Base-by-base conservation (phyloP, 1,140 invertebrate species). In the Sitophilus oryzae region DNA sequence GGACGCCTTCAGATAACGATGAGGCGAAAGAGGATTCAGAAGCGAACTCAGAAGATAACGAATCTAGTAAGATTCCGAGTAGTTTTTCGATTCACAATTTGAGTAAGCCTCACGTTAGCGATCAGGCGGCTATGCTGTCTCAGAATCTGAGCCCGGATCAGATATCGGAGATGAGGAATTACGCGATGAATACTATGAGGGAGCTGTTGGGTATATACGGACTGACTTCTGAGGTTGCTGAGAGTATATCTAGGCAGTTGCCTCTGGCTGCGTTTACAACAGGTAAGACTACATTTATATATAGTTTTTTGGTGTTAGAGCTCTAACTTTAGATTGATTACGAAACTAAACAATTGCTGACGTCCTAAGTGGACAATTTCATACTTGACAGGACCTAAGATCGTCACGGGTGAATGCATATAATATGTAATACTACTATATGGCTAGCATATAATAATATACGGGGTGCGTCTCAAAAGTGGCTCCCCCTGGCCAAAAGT, bases 151-250 rank as follows among this genome's bases (percentile, higher is more conserved):
- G 55, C 30, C 58, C 58, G 34, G 60, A 64, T 22, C 63, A 66
- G 40, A 58, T 65, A n/a, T 58, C 47, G 15, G 70, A 72, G 35
- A 71, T 86, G 68, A 77, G 81, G 57, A 83, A 86, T 63, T 86
- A 84, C 68, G 84, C 84, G 3, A 82, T 86, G 72, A 83, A 79
- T 47, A 86, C 84, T 2, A 85, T 86, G 83, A 82, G 85, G 56
- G 84, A 86, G 68, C 69, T 88, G 23, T 70, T 88, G 14, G 81
- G 82, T 11, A 82, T 88, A 58, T 86, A 88, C 65, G 84, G 84
- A 23, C 69, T 83, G 41, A 78, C 79, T 18, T 79, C 79, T 1
- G 79, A 81, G 67, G 78, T 81, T 1, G 77, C 78, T 30, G 79
- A 81, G 62, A 77, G 76, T 45, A 77, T 81, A 23, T 76, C 72